Base-by-base conservation (phyloP, 2,797 vertebrate species). In the Odontamblyopus rebecca region DNA sequence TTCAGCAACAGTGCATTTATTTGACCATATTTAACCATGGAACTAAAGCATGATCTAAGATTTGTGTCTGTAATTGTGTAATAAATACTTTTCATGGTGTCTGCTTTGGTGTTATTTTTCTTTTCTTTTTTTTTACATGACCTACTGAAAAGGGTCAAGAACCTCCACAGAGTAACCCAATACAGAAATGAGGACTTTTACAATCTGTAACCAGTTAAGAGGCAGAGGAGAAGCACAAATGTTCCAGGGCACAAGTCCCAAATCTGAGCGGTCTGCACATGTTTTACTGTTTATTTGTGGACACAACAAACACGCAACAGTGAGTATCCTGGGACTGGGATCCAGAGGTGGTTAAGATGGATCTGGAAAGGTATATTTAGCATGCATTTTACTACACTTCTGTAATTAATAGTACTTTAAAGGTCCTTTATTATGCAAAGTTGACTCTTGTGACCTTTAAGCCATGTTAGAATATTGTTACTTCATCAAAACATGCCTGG, bases 211-310 rank as follows among this genome's bases (percentile, higher is more conserved):
- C 86, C 87, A 88, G 88, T 92, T 90, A 88, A 69, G 82, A 87
- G 83, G 85, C 61, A 0, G 75, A 79, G 71, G 76, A 81, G 76
- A 84, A 88, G 54, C 32, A 85, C 88, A 92, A 85, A 91, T 92
- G 83, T 82, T 91, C 89, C 89, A 93, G 89, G 90, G 90, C 91
- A 91, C 44, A 70, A 73, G 91, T 94, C 90, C 93, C 88, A 82
- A 38, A 73, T 57, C 74, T 56, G 67, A 80, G 84, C 82, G 90
- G 91, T 89, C 92, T 93, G 84, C 86, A 91, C 86, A 27, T 89
- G 89, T 38, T 38, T 35, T 38, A 38, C 8, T 7, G 6, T 94
- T 93, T 95, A 94, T 93, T 92, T 91, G 54, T 57, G 54, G 54
- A 26, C 54, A 81, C 86, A 90, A 90, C 93, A 92, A 92, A 74